A percentile compares a stretch with the other conserved stretches of the same genome.
These are phyloP conservation scores for Paraescarpia echinospica DNA, from an alignment of 1,140 invertebrate species.

Conservation along the genomic window DNA sequence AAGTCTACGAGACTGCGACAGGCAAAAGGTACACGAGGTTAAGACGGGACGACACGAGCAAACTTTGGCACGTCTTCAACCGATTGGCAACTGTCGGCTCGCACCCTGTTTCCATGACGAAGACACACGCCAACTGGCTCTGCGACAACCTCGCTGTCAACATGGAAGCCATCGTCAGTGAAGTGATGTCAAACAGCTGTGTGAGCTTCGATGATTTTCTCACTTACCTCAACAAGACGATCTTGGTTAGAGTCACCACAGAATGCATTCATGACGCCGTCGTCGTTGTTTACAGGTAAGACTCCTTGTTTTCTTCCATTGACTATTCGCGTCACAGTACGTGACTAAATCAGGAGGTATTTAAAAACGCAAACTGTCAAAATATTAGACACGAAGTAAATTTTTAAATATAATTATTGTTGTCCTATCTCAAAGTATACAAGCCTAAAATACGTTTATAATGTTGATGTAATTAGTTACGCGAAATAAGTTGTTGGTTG, in stretches of 20 bases:
- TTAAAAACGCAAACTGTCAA: not conserved
- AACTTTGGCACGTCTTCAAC: conserved; percentile 32
- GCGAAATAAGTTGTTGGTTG: too few relatives aligned
- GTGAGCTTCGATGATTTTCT: not conserved
- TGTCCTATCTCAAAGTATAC: not conserved
- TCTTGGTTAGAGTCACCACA: not conserved
- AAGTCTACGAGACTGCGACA: not conserved
- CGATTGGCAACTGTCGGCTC: conserved; percentile 23
- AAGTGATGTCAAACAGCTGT: not conserved
- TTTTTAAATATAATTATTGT: not conserved
- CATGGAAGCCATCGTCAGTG: not conserved
- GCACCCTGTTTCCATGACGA: conserved; percentile 22
- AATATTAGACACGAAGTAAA: not conserved
- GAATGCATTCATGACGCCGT: not conserved
- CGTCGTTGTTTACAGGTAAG: not conserved
- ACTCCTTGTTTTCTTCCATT: not conserved
- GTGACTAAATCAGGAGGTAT: not conserved
- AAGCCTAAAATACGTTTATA: not conserved
- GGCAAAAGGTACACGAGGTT: not conserved
- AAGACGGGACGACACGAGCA: not conserved
- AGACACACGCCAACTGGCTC: conserved; percentile 24
- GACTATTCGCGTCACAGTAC: not conserved
- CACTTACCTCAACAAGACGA: not conserved
- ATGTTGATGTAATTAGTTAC: not conserved
- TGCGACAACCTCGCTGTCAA: conserved; percentile 21